phyloP scores from a whole-genome alignment of 2,888 invertebrate genomes.

The Sarcophaga rosellei region DNA sequence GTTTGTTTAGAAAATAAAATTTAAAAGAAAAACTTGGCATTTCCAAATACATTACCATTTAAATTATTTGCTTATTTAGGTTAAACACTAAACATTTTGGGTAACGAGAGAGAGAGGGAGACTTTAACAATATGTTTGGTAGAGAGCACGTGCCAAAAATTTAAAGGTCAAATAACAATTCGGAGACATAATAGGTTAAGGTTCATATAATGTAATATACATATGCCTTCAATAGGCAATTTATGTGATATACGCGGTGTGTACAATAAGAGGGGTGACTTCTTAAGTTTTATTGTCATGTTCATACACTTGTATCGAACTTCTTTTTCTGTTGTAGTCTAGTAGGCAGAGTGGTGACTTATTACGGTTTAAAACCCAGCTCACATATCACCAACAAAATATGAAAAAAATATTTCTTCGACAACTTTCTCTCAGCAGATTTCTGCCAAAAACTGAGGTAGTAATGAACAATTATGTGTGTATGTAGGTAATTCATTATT shows the following conservation, averaged over 20 bases:
- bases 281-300: no score
- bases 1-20: not conserved
- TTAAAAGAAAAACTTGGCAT: not conserved
- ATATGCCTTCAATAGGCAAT: not conserved
- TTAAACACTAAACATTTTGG: not conserved
- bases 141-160: not conserved
- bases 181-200: not conserved
- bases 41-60: not conserved
- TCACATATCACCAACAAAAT: no score
- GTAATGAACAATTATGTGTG: no score
- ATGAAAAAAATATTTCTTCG: no score
- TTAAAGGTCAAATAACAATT: not conserved
- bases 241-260: not conserved
- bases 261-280: no score
- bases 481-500: no score
- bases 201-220: not conserved
- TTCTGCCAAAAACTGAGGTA: no score
- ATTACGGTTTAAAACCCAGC: no score
- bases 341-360: no score
- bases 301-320: no score
- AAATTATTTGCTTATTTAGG: not conserved
- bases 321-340: no score
- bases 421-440: no score
- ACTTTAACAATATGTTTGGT: not conserved
- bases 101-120: not conserved